Percentiles rank a stretch among this genome's conserved stretches.
Evolutionary conservation across 1,140 invertebrate genomes (phyloP).

Genomic region (Diorhabda sublineata): DNA sequence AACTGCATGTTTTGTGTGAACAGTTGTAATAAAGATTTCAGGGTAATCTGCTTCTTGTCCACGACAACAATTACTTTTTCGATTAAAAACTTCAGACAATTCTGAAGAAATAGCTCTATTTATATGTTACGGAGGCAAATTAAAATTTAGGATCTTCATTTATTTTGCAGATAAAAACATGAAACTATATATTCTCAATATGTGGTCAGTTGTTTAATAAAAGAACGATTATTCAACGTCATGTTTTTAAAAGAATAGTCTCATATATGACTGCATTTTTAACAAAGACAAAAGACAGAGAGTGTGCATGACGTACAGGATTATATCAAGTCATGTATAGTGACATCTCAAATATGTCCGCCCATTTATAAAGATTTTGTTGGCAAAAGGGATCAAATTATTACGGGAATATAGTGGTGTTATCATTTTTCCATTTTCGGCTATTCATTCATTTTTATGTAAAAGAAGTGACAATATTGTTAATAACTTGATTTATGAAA

Average conservation of each 20-base stretch:
- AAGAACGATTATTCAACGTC: neutral
- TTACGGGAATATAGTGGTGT: neutral
- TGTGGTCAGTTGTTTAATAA: neutral
- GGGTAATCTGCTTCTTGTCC: too few species aligned
- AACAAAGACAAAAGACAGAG: neutral
- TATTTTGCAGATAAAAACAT: too few species aligned
- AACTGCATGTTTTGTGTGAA: too few species aligned
- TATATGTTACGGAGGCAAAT: too few species aligned
- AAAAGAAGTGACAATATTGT: too few species aligned
- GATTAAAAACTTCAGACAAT: too few species aligned
- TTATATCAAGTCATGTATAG: constrained; percentile 1
- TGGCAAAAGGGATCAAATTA: neutral
- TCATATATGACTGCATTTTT: neutral
- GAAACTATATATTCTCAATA: too few species aligned
- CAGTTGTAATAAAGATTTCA: too few species aligned
- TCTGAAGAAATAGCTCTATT: too few species aligned
- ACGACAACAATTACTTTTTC: too few species aligned
- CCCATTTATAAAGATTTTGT: constrained; percentile 6
- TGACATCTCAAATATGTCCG: constrained; percentile 8
- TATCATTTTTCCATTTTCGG: neutral
- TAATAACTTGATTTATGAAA: too few species aligned
- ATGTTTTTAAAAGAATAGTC: constrained; percentile 3
- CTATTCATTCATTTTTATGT: neutral
- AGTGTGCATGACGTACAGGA: constrained; percentile 8
- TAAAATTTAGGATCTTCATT: too few species aligned